Percentiles rank a stretch among this genome's conserved stretches.
phyloP scores from a whole-genome alignment of 1,140 invertebrate genomes.

The Euwallacea fornicatus region DNA sequence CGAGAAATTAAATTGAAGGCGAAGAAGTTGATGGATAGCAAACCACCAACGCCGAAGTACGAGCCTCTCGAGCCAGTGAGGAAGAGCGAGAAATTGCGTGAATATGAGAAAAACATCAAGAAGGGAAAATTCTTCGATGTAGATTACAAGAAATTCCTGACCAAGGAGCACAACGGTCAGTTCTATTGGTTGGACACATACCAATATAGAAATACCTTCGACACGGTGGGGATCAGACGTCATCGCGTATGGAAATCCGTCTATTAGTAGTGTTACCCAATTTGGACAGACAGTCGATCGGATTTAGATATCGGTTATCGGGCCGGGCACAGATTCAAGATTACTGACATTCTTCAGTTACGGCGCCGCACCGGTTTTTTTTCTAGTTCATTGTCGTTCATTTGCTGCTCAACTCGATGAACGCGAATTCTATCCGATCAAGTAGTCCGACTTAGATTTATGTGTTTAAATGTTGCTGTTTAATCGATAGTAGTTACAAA shows the following conservation, averaged over 20 bases:
- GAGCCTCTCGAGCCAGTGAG: slow-evolving; percentile 49
- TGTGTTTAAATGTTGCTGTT: slow-evolving; percentile 17
- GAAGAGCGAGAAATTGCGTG: slow-evolving; percentile 50
- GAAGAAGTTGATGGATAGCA: slow-evolving; percentile 42
- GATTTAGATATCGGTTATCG: slow-evolving; percentile 42
- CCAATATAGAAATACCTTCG: slow-evolving; percentile 47
- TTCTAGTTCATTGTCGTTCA: slow-evolving; percentile 41
- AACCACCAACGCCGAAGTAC: slow-evolving; percentile 43
- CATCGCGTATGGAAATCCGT: slow-evolving; percentile 51
- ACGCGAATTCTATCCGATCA: slow-evolving; percentile 15
- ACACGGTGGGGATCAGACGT: slow-evolving; percentile 51
- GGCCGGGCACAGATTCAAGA: slow-evolving; percentile 43
- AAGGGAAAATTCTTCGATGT: slow-evolving; percentile 50
- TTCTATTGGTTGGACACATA: slow-evolving; percentile 48
- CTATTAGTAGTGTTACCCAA: slow-evolving; percentile 43
- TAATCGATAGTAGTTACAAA: slow-evolving; percentile 13
- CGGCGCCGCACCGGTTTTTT: slow-evolving; percentile 11
- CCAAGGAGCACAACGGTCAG: slow-evolving; percentile 39
- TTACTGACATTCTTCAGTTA: slow-evolving; percentile 33
- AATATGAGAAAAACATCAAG: slow-evolving; percentile 49
- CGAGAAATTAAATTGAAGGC: slow-evolving; percentile 45
- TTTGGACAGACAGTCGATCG: slow-evolving; percentile 41
- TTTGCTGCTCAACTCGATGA: slow-evolving; percentile 26
- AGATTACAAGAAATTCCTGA: slow-evolving; percentile 50
- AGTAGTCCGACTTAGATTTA: slow-evolving; percentile 16